A percentile compares a stretch with the other conserved stretches of the same genome.
These are phyloP conservation scores for Volucella zonaria DNA, from an alignment of 2,888 invertebrate species.

Conservation along the genomic window DNA sequence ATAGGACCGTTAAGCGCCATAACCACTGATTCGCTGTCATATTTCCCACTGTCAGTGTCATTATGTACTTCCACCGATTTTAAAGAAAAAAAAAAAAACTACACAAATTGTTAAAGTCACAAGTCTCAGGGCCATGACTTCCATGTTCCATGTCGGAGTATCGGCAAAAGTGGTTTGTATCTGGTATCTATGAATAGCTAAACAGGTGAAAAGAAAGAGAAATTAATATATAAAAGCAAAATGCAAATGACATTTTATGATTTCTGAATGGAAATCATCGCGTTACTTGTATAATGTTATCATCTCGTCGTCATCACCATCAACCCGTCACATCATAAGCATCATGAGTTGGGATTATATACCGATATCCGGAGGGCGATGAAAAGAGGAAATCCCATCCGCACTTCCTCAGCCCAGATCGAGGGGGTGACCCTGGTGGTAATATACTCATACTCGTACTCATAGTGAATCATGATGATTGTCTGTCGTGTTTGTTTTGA, in stretches of 20 bases:
- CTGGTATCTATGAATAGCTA: slow-evolving; percentile 11
- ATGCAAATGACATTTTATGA: slow-evolving; percentile 52
- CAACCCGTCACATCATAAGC: slow-evolving; percentile 17
- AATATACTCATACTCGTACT: too few species aligned
- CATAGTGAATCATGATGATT: too few species aligned
- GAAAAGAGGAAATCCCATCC: slow-evolving; percentile 13
- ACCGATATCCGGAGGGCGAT: background rate
- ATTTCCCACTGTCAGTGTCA: slow-evolving; percentile 33
- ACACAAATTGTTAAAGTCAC: background rate
- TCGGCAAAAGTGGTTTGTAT: too few species aligned
- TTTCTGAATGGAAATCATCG: slow-evolving; percentile 59
- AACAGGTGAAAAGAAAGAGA: slow-evolving; percentile 37
- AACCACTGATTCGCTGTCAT: slow-evolving; percentile 16
- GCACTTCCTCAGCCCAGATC: background rate
- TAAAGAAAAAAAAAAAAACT: background rate
- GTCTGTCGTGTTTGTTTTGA: slow-evolving; percentile 10
- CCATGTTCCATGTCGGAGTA: too few species aligned
- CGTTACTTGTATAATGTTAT: background rate
- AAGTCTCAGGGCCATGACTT: too few species aligned
- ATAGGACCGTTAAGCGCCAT: background rate
- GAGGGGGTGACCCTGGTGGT: too few species aligned
- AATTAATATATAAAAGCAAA: slow-evolving; percentile 33
- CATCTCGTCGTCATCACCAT: slow-evolving; percentile 28
- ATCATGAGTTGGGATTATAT: slow-evolving; percentile 1
- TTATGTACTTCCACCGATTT: slow-evolving; percentile 14